Evolutionary conservation across 1,140 invertebrate species (phyloP).

Genomic region (Sinonovacula constricta): DNA sequence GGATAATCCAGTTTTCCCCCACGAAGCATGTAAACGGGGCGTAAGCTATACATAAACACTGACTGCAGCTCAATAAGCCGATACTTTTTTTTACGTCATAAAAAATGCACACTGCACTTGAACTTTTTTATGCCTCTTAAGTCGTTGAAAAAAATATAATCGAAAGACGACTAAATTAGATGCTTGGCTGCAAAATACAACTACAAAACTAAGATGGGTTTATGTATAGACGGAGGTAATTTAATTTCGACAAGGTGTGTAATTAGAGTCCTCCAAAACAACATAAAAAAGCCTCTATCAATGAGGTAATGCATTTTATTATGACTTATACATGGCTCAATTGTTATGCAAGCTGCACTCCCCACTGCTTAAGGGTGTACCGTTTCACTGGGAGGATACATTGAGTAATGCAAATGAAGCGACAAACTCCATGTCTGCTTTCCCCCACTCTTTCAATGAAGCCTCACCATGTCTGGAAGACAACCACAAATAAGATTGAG

Average conservation of each 20-base stretch:
- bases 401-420: background rate
- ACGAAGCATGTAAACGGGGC: background rate
- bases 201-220: too few relatives aligned
- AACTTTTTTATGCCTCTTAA: background rate
- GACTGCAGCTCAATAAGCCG: background rate
- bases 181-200: too few relatives aligned
- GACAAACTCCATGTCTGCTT: background rate
- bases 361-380: background rate
- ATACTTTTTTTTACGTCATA: background rate
- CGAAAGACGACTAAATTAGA: background rate
- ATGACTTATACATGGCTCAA: background rate
- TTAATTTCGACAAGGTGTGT: background rate
- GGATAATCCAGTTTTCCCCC: background rate
- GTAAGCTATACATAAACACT: background rate
- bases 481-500: too few relatives aligned
- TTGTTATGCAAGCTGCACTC: background rate
- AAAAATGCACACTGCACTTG: background rate
- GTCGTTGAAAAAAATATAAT: background rate
- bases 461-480: too few relatives aligned
- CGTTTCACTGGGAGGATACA: background rate
- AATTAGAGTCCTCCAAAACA: background rate
- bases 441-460: too few relatives aligned
- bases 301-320: background rate
- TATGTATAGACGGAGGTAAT: too few relatives aligned
- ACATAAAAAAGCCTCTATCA: background rate